These are phyloP conservation scores for Tenthredo livida DNA, from an alignment of 2,888 invertebrate species.

Conservation along the genomic window DNA sequence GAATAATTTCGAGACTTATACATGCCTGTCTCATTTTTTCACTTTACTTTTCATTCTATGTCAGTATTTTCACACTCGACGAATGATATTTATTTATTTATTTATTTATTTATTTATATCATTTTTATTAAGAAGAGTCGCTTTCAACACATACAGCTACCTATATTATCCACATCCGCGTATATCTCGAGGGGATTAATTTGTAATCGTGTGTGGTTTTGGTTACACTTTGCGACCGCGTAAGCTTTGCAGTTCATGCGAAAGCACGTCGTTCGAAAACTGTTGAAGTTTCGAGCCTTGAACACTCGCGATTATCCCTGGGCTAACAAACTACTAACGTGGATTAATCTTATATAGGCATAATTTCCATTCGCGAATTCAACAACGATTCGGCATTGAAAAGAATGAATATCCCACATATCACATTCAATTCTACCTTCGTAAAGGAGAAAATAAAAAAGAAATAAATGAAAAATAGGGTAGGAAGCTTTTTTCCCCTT, in stretches of 20 bases:
- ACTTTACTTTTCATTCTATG: neutral
- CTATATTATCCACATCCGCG: neutral
- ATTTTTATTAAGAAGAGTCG: neutral
- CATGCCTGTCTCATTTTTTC: neutral
- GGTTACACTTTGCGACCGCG: neutral
- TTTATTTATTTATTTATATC: neutral
- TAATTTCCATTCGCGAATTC: neutral
- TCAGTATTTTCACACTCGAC: neutral
- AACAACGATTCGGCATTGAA: neutral
- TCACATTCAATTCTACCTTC: neutral
- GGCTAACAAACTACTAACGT: neutral
- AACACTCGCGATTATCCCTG: neutral
- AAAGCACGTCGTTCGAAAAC: constrained; percentile 26
- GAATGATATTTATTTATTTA: neutral
- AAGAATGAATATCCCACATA: neutral
- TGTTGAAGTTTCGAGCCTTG: constrained; percentile 3
- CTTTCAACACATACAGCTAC: neutral
- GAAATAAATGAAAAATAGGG: neutral
- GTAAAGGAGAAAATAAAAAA: neutral
- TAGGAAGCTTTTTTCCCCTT: neutral
- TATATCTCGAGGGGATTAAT: neutral
- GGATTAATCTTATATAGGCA: neutral
- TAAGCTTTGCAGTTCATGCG: constrained; percentile 15
- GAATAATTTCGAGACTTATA: constrained; percentile 18
- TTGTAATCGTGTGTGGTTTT: neutral